These are phyloP conservation scores for Eueremaeus valkanovi DNA, from an alignment of 2,888 invertebrate genomes.

Conservation along the genomic window DNA sequence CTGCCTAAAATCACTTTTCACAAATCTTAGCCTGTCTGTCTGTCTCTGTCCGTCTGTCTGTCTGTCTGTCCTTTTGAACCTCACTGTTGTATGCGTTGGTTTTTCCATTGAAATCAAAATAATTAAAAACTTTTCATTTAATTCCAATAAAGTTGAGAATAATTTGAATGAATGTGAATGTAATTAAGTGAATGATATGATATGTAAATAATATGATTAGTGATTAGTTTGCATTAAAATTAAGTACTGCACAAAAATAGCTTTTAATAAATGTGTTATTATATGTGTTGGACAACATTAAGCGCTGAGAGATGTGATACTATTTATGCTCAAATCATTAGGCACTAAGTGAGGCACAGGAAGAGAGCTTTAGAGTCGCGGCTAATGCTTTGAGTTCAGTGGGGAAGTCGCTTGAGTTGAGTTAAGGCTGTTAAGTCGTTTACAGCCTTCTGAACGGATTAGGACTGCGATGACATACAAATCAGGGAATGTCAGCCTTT, in stretches of 20 bases:
- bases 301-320: neutral
- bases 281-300: neutral
- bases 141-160: neutral
- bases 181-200: neutral
- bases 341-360: neutral
- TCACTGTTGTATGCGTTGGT: neutral
- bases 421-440: no score
- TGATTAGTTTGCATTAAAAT: neutral
- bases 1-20: no score
- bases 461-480: no score
- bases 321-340: neutral
- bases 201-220: no score
- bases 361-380: neutral
- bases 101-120: neutral
- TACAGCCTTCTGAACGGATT: no score
- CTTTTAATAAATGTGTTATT: no score
- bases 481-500: no score
- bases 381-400: neutral
- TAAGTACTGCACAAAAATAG: no score
- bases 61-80: neutral
- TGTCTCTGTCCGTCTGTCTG: no score
- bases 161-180: neutral
- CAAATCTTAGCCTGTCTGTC: no score
- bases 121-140: neutral
- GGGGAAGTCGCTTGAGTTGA: no score